Percentiles rank a stretch among this genome's conserved stretches.
These are phyloP conservation scores for Pseudomyrmex dendroicus DNA, from an alignment of 1,140 invertebrate species.

Conservation along the genomic window DNA sequence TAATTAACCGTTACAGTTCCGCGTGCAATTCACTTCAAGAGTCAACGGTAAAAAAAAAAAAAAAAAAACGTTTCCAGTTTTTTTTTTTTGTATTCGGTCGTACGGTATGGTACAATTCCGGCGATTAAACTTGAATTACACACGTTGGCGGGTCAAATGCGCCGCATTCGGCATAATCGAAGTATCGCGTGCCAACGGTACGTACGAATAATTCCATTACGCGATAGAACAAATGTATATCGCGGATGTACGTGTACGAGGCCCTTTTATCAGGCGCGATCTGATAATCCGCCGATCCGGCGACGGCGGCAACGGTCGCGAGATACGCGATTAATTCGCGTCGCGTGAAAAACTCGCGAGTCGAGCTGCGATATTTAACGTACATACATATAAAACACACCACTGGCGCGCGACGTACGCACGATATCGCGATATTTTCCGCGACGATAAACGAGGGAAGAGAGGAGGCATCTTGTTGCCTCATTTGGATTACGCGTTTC, in stretches of 20 bases:
- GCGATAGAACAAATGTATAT: constrained; percentile 73
- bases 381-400: too few species aligned
- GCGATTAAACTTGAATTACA: constrained; percentile 56
- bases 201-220: constrained; percentile 74
- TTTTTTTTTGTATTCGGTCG: background rate
- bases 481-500: too few species aligned
- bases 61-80: background rate
- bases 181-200: constrained; percentile 69
- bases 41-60: background rate
- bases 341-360: constrained; percentile 72
- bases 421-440: too few species aligned
- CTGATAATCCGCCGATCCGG: constrained; percentile 73
- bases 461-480: too few species aligned
- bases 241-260: constrained; percentile 54
- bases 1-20: too few species aligned
- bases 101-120: constrained; percentile 8
- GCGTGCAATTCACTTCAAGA: background rate
- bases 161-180: constrained; percentile 71
- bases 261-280: constrained; percentile 71
- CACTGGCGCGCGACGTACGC: too few species aligned
- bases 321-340: constrained; percentile 72
- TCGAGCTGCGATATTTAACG: constrained; percentile 12
- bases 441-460: too few species aligned
- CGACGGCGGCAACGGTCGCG: constrained; percentile 47
- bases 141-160: constrained; percentile 52